These are phyloP conservation scores for Sciurus carolinensis DNA, from an alignment of 2,797 vertebrate genomes.

Conservation along the genomic window DNA sequence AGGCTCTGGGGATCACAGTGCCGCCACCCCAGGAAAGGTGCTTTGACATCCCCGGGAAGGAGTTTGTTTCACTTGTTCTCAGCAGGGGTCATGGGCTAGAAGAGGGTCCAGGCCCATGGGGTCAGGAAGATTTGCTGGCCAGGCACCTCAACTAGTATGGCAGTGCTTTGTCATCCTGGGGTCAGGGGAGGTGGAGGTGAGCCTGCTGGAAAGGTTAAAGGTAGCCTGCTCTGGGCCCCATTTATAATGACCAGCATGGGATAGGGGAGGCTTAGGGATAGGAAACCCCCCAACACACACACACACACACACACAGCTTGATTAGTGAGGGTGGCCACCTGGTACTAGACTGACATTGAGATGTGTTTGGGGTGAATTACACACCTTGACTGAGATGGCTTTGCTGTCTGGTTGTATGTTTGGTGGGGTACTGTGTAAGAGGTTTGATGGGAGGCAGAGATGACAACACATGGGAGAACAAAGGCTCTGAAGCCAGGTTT, in stretches of 20 bases:
- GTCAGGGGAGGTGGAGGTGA: constrained; percentile 71
- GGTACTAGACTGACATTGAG: constrained; percentile 38
- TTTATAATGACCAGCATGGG: constrained; percentile 50
- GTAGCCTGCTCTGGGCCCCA: not conserved
- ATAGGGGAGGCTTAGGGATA: not conserved
- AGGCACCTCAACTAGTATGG: not conserved
- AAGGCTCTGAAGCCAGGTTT: constrained; percentile 24
- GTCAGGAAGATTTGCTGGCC: constrained; percentile 69
- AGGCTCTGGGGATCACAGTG: constrained; percentile 78
- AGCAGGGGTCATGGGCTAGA: constrained; percentile 43
- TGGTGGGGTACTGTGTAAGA: not conserved
- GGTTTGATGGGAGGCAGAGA: not conserved
- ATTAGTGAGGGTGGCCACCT: constrained; percentile 27
- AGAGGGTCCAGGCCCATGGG: constrained; percentile 30
- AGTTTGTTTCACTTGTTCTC: constrained; percentile 81
- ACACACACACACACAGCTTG: not conserved
- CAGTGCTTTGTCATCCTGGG: constrained; percentile 69
- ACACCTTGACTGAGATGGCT: constrained; percentile 52
- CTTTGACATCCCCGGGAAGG: constrained; percentile 80
- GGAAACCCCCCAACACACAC: not conserved
- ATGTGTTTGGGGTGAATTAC: constrained; percentile 38
- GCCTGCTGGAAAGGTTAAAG: constrained; percentile 63
- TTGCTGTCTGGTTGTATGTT: constrained; percentile 34
- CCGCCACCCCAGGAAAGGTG: constrained; percentile 81
- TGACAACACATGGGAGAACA: not conserved